Percentiles rank a stretch among this genome's conserved stretches.
These are phyloP conservation scores for Candoia aspera DNA, from an alignment of 2,113 vertebrate genomes.

Conservation along the genomic window DNA sequence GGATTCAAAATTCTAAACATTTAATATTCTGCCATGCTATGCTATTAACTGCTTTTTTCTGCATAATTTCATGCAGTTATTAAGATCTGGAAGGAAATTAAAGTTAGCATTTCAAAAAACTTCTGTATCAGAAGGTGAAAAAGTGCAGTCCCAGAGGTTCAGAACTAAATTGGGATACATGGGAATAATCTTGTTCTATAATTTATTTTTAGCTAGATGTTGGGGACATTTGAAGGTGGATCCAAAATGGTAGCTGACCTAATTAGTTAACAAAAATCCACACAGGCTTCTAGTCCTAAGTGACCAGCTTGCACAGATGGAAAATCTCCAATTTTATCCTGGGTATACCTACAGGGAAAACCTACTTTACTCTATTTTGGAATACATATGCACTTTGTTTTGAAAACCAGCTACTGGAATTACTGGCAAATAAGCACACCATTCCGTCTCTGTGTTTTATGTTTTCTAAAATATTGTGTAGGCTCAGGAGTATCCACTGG, in stretches of 20 bases:
- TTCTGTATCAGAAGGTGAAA: neutral
- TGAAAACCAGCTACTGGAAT: neutral
- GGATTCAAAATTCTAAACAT: neutral
- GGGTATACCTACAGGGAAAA: neutral
- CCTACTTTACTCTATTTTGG: neutral
- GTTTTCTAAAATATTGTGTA: neutral
- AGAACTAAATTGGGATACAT: neutral
- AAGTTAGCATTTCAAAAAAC: constrained; percentile 15
- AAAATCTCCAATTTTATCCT: neutral
- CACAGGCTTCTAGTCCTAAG: constrained; percentile 42
- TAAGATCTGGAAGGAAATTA: constrained; percentile 7
- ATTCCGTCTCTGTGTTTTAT: neutral
- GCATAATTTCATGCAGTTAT: constrained; percentile 18
- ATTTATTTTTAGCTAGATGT: constrained; percentile 1
- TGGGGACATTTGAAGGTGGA: constrained; percentile 28
- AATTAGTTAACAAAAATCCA: constrained; percentile 49
- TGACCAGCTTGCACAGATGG: neutral
- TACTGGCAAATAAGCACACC: neutral
- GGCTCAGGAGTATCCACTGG: neutral
- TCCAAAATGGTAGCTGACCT: constrained; percentile 36
- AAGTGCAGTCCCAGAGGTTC: neutral
- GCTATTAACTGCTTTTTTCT: constrained; percentile 34
- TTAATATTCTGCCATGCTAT: constrained; percentile 5
- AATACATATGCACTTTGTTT: neutral
- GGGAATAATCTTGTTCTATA: constrained; percentile 22